Percentiles rank a stretch among this genome's conserved stretches.
Conservation (phyloP, 2,113 vertebrate species). For the Hydropotes inermis region DNA sequence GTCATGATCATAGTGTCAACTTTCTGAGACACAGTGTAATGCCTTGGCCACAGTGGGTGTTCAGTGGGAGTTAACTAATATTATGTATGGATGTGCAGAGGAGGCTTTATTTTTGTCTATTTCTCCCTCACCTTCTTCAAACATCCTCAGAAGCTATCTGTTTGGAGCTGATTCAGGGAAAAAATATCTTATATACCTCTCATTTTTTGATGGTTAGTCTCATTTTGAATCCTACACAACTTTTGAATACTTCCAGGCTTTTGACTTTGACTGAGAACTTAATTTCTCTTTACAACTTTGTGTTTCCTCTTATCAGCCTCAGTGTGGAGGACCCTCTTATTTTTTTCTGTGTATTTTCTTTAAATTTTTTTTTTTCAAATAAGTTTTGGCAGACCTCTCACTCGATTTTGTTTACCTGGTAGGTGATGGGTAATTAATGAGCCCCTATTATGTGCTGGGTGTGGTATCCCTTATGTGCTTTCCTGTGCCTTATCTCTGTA, state of each 20-base stretch:
- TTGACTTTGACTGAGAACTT: not conserved
- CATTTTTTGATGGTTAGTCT: not conserved
- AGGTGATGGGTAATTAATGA: not conserved
- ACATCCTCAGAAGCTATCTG: not conserved
- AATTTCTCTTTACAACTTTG: not conserved
- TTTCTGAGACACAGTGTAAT: not conserved
- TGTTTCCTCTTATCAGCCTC: not conserved
- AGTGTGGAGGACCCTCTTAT: not conserved
- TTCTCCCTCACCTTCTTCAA: not conserved
- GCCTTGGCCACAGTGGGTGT: not conserved
- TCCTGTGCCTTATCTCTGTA: not conserved
- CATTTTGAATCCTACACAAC: not conserved
- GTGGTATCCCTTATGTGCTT: not conserved
- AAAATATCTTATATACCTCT: not conserved
- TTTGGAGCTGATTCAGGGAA: not conserved
- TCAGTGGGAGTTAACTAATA: not conserved
- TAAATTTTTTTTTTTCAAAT: not conserved
- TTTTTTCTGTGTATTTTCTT: not conserved
- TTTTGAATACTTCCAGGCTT: not conserved
- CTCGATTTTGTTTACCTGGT: not conserved
- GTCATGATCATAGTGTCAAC: not conserved
- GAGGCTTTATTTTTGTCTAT: not conserved
- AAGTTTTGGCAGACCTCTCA: not conserved
- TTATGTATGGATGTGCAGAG: rapidly evolving
- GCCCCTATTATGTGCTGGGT: not conserved